These are phyloP conservation scores for Apis dorsata DNA, from an alignment of 1,140 invertebrate species.

Conservation along the genomic window DNA sequence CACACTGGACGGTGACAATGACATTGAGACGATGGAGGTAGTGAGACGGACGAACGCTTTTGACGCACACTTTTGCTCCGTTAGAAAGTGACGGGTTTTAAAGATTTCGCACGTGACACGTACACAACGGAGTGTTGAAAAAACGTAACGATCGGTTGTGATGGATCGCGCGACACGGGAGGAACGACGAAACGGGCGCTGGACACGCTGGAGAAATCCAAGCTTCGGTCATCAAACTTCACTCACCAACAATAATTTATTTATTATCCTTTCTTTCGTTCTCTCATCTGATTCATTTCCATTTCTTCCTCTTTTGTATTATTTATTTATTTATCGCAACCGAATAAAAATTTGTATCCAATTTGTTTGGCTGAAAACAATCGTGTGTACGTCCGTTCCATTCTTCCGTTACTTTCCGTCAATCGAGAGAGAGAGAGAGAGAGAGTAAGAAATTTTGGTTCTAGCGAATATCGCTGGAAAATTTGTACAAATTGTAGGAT, in stretches of 20 bases:
- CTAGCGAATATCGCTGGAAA: too few relatives aligned
- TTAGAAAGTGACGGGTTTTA: constrained; percentile 56
- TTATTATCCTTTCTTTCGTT: constrained; percentile 24
- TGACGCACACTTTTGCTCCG: constrained; percentile 1
- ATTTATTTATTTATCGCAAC: constrained; percentile 55
- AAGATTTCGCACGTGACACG: constrained; percentile 8
- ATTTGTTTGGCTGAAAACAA: neutral
- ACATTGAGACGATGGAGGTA: constrained; percentile 44
- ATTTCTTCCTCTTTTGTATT: constrained; percentile 48
- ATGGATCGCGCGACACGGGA: neutral
- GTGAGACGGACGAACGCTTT: constrained; percentile 30
- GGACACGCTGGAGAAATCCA: constrained; percentile 44
- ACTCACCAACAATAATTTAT: constrained; percentile 24
- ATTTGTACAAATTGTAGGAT: too few relatives aligned
- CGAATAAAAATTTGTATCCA: constrained; percentile 46
- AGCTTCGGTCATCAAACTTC: neutral
- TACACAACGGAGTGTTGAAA: neutral
- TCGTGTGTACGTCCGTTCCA: neutral
- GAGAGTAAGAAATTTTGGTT: neutral
- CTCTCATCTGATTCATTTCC: neutral
- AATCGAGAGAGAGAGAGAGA: neutral
- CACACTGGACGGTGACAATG: constrained; percentile 51
- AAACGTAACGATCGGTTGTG: neutral
- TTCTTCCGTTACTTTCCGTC: neutral
- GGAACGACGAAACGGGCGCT: constrained; percentile 28